Conservation (phyloP, 1,140 invertebrate genomes). For the Bombus sylvicola region DNA sequence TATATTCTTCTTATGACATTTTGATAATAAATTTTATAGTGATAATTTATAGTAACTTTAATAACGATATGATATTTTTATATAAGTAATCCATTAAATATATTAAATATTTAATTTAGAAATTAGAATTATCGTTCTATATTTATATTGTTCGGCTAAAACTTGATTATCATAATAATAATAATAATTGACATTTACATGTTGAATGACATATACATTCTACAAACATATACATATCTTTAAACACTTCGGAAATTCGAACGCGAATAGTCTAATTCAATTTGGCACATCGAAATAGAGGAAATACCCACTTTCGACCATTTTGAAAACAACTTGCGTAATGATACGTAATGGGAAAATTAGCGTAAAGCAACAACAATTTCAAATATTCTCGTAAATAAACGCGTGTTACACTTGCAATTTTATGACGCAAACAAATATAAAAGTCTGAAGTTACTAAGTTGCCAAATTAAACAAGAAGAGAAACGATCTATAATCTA, state of each 20-base stretch:
- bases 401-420: neutral
- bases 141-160: neutral
- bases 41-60: no score
- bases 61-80: neutral
- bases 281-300: constrained; percentile 17
- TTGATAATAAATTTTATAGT: no score
- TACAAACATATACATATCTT: no score
- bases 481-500: neutral
- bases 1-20: no score
- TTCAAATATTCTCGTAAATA: neutral
- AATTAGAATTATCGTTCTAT: neutral
- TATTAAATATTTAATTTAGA: neutral
- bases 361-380: neutral
- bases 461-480: neutral
- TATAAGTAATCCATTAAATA: neutral
- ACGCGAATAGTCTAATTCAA: neutral
- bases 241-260: neutral
- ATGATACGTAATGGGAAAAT: constrained; percentile 10
- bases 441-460: neutral
- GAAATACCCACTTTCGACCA: neutral
- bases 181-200: neutral
- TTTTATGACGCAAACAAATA: neutral
- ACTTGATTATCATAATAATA: neutral
- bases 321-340: constrained; percentile 55
- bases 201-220: no score